phyloP scores from a whole-genome alignment of 2,888 invertebrate species.

The Phaedon cochleariae region DNA sequence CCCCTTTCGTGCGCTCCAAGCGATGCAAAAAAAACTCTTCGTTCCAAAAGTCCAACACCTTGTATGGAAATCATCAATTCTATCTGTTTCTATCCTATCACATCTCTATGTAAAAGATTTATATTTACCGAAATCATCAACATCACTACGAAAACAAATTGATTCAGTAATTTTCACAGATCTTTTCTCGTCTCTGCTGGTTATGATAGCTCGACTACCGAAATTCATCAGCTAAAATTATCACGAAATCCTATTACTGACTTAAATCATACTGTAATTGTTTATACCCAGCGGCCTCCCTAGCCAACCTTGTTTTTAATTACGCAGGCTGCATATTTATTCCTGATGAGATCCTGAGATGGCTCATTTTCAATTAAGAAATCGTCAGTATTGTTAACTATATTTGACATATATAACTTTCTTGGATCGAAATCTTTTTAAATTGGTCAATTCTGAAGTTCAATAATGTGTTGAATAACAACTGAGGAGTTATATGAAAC shows the following conservation, averaged over 20 bases:
- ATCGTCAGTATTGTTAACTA: background rate
- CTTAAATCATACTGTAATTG: conserved; percentile 50
- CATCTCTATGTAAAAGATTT: too few relatives aligned
- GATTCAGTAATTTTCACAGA: background rate
- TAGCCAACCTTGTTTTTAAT: conserved; percentile 46
- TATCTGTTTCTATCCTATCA: too few relatives aligned
- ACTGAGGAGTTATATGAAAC: too few relatives aligned
- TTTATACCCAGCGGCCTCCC: conserved; percentile 48
- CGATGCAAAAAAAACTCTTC: too few relatives aligned
- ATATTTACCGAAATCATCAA: too few relatives aligned
- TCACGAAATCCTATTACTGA: conserved; percentile 9
- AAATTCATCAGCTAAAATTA: conserved; percentile 11
- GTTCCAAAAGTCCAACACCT: too few relatives aligned
- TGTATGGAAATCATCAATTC: too few relatives aligned
- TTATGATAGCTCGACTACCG: conserved; percentile 7
- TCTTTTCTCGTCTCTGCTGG: background rate
- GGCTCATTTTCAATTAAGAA: conserved; percentile 14
- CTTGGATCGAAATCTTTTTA: too few relatives aligned
- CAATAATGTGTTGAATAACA: too few relatives aligned
- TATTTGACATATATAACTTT: background rate
- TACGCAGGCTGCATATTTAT: conserved; percentile 31
- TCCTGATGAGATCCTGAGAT: conserved; percentile 11
- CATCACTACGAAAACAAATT: too few relatives aligned
- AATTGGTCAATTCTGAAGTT: too few relatives aligned
- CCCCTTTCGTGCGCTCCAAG: too few relatives aligned